Percentiles rank a stretch among this genome's conserved stretches.
Evolutionary conservation across 2,797 vertebrate genomes (phyloP).

Genomic region (Sebastes umbrosus): DNA sequence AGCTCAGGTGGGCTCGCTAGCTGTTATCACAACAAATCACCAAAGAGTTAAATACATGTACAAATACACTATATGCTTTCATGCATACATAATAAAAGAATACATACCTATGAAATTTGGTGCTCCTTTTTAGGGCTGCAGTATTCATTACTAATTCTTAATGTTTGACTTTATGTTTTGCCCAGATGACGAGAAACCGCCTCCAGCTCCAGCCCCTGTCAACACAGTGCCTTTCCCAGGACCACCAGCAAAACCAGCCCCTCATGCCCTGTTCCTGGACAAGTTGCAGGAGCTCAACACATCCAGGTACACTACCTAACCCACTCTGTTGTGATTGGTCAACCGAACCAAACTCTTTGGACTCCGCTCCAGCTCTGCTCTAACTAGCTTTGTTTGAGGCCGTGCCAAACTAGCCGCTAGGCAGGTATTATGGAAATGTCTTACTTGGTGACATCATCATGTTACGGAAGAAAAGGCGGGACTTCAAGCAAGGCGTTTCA

Average conservation of each 20-base stretch:
- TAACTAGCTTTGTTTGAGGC: no score
- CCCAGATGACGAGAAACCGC: slow-evolving; percentile 83
- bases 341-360: no score
- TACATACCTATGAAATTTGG: neutral
- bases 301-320: slow-evolving; percentile 63
- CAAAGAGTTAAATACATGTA: neutral
- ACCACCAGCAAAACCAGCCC: slow-evolving; percentile 51
- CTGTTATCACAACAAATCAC: neutral
- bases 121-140: neutral
- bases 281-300: slow-evolving; percentile 79
- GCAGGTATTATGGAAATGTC: no score
- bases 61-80: neutral
- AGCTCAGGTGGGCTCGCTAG: slow-evolving; percentile 78
- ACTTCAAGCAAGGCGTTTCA: no score
- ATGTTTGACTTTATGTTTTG: slow-evolving; percentile 5
- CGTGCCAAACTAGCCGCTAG: no score
- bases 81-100: neutral
- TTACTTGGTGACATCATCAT: no score
- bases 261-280: slow-evolving; percentile 74
- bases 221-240: slow-evolving; percentile 42
- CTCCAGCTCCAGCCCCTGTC: slow-evolving; percentile 36
- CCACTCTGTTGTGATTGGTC: no score
- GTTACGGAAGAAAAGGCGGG: no score
- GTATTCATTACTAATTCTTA: neutral
- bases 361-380: no score